Evolutionary conservation across 53 echinoderm and acorn worm genomes (phyloP), one percentile per base, ranked within the genome.

Genomic region (Henricia sp.): DNA sequence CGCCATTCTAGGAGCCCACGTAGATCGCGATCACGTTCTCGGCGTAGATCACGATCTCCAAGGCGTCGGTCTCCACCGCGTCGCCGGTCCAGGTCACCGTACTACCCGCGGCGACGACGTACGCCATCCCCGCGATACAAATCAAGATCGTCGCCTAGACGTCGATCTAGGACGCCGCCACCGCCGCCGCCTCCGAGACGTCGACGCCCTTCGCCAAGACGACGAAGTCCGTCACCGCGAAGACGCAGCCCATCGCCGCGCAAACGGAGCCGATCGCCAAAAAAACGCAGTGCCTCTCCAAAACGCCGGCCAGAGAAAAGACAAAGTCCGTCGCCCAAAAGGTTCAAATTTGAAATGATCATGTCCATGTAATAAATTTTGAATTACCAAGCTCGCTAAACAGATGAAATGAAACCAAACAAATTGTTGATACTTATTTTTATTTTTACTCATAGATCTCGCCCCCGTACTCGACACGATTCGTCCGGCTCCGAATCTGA

Each of bases 261-360:
- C 16, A 83, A 90, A 38, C 83, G 95, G 6, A 63, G 75, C 16
- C 80, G 90, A 50, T 86, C 95, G 13, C 92, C 90, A 40, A 80
- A 71, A 50, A 86, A 85, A 68, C 83, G 92, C 42, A 69, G 39
- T 40, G 68, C 78, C 29, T 87, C 87, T 37, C 76, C 87, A 6
- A 65, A 38, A 21, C 77, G 67, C 25, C 53, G 44, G 20, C 59
- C 30, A 58, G 78, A 70, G 58, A 38, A 53, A 56, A 54, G 33
- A 23, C 70, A n/a, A 28, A 78, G 87, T 17, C 67, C 86, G n/a
- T 90, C 93, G 13, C 90, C 90, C 17, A 83, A 51, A 37, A 78
- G 59, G 88, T 78, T 34, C n/a, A n/a, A n/a, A n/a, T n/a, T n/a
- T n/a, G n/a, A n/a, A n/a, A n/a, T n/a, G n/a, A n/a, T n/a, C n/a